These are phyloP conservation scores for Drosophila athabasca DNA, from an alignment of 1,140 invertebrate species.

Conservation along the genomic window DNA sequence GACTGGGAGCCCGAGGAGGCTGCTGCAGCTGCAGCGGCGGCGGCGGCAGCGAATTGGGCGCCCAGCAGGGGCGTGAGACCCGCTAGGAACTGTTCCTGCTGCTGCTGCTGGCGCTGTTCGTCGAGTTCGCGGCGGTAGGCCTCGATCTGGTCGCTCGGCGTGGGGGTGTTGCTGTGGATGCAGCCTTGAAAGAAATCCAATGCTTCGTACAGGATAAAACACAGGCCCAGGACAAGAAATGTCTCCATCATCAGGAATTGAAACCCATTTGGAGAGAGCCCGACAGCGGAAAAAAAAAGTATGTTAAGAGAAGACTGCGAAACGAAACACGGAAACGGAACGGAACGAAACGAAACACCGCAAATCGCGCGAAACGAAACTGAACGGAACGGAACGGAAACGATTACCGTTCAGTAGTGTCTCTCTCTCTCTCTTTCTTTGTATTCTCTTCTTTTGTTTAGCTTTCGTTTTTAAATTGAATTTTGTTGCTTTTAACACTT, in stretches of 20 bases:
- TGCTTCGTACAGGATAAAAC: conserved; percentile 84
- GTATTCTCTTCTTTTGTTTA: conserved; percentile 24
- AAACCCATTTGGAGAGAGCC: conserved; percentile 67
- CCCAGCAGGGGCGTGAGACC: conserved; percentile 75
- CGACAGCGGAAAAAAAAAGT: conserved; percentile 40
- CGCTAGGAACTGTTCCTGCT: conserved; percentile 80
- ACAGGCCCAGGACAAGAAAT: conserved; percentile 84
- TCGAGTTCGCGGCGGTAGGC: conserved; percentile 82
- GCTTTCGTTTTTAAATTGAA: conserved; percentile 35
- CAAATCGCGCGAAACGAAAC: conserved; percentile 10
- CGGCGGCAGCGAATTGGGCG: conserved; percentile 73
- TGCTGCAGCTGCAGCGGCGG: conserved; percentile 66
- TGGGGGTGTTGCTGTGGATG: conserved; percentile 76
- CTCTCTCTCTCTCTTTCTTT: conserved; percentile 9
- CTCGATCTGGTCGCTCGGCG: conserved; percentile 79
- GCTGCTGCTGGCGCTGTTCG: conserved; percentile 83
- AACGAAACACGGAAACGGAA: conserved; percentile 19
- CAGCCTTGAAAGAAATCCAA: conserved; percentile 84
- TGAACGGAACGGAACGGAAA: conserved; percentile 20
- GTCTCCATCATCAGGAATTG: conserved; percentile 83
- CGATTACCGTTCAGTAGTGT: conserved; percentile 11
- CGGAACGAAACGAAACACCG: conserved; percentile 32
- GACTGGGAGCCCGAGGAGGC: conserved; percentile 56
- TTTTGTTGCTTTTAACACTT: conserved; percentile 63
- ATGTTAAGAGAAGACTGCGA: conserved; percentile 9